These are phyloP conservation scores for Cataglyphis hispanica DNA, from an alignment of 1,140 invertebrate species.

Conservation along the genomic window DNA sequence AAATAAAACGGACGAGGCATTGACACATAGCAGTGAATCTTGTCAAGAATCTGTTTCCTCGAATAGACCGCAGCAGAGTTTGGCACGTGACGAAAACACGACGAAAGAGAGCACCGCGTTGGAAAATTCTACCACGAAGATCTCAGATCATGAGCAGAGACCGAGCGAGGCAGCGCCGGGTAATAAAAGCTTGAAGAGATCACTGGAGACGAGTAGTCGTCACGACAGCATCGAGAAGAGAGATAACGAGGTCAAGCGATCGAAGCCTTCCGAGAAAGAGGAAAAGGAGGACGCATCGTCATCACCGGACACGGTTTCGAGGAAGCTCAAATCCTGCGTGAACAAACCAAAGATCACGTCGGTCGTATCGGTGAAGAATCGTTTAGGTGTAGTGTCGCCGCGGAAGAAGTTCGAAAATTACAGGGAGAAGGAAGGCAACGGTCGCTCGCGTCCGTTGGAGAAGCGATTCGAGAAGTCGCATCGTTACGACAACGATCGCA, in stretches of 20 bases:
- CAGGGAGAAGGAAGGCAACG: constrained; percentile 65
- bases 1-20: constrained; percentile 6
- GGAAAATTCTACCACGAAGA: constrained; percentile 33
- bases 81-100: neutral
- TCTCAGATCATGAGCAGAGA: neutral
- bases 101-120: neutral
- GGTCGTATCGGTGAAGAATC: constrained; percentile 83
- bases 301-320: constrained; percentile 56
- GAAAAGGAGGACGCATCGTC: constrained; percentile 48
- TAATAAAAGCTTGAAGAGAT: constrained; percentile 63
- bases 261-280: constrained; percentile 61
- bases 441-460: constrained; percentile 64
- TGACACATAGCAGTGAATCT: neutral
- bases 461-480: constrained; percentile 69
- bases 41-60: constrained; percentile 51
- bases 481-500: constrained; percentile 58
- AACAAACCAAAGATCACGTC: constrained; percentile 83
- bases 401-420: constrained; percentile 79
- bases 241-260: constrained; percentile 61
- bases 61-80: constrained; percentile 56
- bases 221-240: constrained; percentile 56
- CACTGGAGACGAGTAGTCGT: constrained; percentile 35
- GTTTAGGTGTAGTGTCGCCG: constrained; percentile 75
- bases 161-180: neutral
- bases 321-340: constrained; percentile 80